Base-by-base conservation (phyloP, 1,140 invertebrate genomes). In the Brachionus koreanus region DNA sequence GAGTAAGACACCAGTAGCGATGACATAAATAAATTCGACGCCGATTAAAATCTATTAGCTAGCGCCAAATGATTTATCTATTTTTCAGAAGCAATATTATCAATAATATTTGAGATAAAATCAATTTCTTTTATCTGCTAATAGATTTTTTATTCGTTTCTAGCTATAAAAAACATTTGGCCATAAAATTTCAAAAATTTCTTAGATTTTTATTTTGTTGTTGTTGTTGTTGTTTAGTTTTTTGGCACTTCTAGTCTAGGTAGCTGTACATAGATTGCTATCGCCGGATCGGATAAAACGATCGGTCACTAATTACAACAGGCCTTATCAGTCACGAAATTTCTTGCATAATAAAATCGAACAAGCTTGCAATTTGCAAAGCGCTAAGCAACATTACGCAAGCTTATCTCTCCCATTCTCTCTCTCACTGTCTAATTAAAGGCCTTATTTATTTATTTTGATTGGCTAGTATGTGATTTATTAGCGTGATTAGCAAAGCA, bases 121-220 rank as follows among this genome's bases (percentile, higher is more conserved):
- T 69, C 65, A 39, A 19, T 69, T 65, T 65, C 63, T 65, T 65
- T 65, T 33, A 37, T 65, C 33, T 65, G 5, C 33, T 65, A 65
- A 65, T 65, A 65, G 63, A 65, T 65, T 65, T 65, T 65, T 37
- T 65, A 65, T 65, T 65, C 63, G n/a, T 57, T 57, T 23, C 13
- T 5, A 69, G 65, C 65, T 69, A 69, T 69, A 69, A 69, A n/a
- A 69, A 69, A 69, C 65, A 69, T 69, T 69, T 69, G 65, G 65
- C 37, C 37, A 69, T 69, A 69, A 69, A 69, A 69, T 69, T 39
- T 69, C 65, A 69, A 69, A 69, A 69, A 69, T 0, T 25, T 35
- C 10, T 35, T 13, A 67, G 29, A 69, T 13, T 37, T 37, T 69
- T n/a, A 13, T 69, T 69, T 37, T n/a, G 29, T 37, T n/a, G n/a